Base-by-base conservation (phyloP, 2,888 invertebrate genomes). In the Agonopterix alstromeriana region DNA sequence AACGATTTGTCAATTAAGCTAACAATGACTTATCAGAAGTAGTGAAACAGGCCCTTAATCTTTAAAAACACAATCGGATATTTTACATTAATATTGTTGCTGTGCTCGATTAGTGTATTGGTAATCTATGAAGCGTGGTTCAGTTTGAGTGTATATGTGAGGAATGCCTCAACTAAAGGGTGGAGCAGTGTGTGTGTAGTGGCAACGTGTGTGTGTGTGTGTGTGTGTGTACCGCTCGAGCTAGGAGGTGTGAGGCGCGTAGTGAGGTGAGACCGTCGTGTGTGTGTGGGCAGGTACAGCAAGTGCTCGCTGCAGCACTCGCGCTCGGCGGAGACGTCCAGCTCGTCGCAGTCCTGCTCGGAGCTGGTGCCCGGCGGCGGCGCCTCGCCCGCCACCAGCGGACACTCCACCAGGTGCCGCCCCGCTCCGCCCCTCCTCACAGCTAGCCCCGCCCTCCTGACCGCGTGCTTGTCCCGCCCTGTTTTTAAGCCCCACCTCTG, bases 231-330 rank as follows among this genome's bases (percentile, higher is more conserved):
- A 17, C 27, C 27, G 27, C 27, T 27, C 7, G 27, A 27, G 27
- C 27, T 45, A 50, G 43, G 46, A 53, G 46, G 52, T 35, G 36
- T 10, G 35, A 10, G 2, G 43, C 10, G 27, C n/a, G 43, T 10
- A 2, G 11, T 10, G 5, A 5, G 9, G 40, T 9, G 10, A 2
- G 10, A n/a, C n/a, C n/a, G n/a, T n/a, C n/a, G n/a, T 46, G 51
- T 14, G 43, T 41, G 47, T 54, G 27, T 46, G 56, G 42, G 68
- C 75, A 84, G 86, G 71, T 86, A 84, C 81, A 82, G 84, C 80
- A 79, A 77, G 79, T 62, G 64, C 70, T 84, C 86, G 77, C 82
- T 87, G 79, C 86, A 84, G 70, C 86, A 83, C 79, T 79, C 79
- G 73, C 82, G 86, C 77, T 76, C 78, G 61, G 67, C 77, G 47